A percentile compares a stretch with the other conserved stretches of the same genome.
These are phyloP conservation scores for Dryocosmus kuriphilus DNA, from an alignment of 2,888 invertebrate species.

Conservation along the genomic window DNA sequence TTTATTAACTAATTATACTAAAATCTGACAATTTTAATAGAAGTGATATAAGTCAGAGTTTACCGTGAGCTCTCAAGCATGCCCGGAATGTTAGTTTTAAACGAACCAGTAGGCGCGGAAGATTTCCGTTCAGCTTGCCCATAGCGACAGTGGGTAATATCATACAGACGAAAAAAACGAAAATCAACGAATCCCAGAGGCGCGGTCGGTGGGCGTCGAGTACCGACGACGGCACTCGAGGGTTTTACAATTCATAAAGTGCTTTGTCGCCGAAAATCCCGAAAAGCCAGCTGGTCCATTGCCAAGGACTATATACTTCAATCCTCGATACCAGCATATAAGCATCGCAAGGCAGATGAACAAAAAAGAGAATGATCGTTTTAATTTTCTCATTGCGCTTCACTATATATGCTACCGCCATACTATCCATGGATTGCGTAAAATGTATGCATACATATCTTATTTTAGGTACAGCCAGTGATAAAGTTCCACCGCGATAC, in stretches of 20 bases:
- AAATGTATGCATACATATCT: constrained; percentile 7
- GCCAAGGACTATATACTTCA: constrained; percentile 54
- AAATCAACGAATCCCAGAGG: constrained; percentile 50
- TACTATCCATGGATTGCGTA: constrained; percentile 5
- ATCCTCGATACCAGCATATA: constrained; percentile 47
- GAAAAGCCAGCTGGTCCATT: constrained; percentile 59
- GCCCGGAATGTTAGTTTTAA: constrained; percentile 7
- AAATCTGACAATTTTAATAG: not conserved
- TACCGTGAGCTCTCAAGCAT: not conserved
- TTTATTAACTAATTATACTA: not conserved
- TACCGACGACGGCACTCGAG: constrained; percentile 50
- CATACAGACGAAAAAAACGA: constrained; percentile 59
- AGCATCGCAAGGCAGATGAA: constrained; percentile 39
- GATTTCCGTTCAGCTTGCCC: constrained; percentile 19
- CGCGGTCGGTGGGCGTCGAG: constrained; percentile 32
- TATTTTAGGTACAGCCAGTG: constrained; percentile 11
- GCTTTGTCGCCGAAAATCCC: constrained; percentile 67
- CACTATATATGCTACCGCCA: constrained; percentile 1
- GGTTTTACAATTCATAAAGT: constrained; percentile 70
- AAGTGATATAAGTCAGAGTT: not conserved
- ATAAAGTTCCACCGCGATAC: constrained; percentile 1
- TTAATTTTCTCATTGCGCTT: constrained; percentile 60
- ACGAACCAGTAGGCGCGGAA: constrained; percentile 46
- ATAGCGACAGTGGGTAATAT: constrained; percentile 37
- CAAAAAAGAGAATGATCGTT: constrained; percentile 48